Evolutionary conservation across 2,113 vertebrate species (phyloP), one percentile per base, ranked within the genome.

Genomic region (Nanorana parkeri): DNA sequence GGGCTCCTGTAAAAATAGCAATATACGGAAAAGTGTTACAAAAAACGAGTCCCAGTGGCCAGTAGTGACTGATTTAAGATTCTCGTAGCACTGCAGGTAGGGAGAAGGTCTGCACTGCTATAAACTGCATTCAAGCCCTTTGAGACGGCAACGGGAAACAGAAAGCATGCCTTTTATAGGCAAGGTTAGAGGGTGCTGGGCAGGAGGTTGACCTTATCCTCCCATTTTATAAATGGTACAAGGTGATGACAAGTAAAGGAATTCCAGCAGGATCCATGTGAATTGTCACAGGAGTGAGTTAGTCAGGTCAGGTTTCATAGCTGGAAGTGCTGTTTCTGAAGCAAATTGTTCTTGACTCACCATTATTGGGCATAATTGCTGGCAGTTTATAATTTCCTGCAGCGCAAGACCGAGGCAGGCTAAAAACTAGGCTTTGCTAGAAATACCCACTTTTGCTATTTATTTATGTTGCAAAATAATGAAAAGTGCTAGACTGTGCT

Each of bases 101-200:
- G 68, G 56, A 67, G 60, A 69, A 84, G 81, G 63, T 47, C 84
- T 0, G 2, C 79, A 75, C 68, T 87, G 74, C 84, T 88, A 84
- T 84, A 88, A 81, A 87, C 84, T 78, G 47, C 68, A 83, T 71
- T 29, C 29, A 3, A 63, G 72, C 69, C 78, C 79, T 1, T 24
- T 8, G 21, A 29, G 61, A 1, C 84, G 75, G 86, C 85, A 85
- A 69, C 66, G 0, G 29, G 0, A 83, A 17, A 17, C 5, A 1
- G 74, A 84, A 84, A 60, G 81, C 85, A 80, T 90, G 85, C 74
- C 86, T 91, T 90, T 87, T 86, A 86, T 84, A 87, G 91, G 85
- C 89, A 88, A 87, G 76, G 83, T 82, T 84, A 58, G 87, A 79
- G 85, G 81, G 84, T 78, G 13, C 76, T 47, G 58, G 5, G 52